Percentiles rank a stretch among this genome's conserved stretches.
phyloP scores from a whole-genome alignment of 2,113 vertebrate species.

The Trinectes maculatus region DNA sequence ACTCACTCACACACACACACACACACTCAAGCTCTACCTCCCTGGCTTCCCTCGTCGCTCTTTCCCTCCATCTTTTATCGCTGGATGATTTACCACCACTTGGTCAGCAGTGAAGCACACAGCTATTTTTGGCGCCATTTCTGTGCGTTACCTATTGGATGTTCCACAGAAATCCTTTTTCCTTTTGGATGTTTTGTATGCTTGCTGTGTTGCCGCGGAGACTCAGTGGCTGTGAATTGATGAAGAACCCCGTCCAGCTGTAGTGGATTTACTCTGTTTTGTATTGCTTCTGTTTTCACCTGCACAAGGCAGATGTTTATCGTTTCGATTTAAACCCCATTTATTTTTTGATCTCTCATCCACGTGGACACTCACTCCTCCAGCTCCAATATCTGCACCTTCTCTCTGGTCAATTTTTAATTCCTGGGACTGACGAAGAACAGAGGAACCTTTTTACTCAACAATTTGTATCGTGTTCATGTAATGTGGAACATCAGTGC shows the following conservation, averaged over 20 bases:
- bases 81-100: slow-evolving; percentile 25
- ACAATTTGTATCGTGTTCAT: too few relatives aligned
- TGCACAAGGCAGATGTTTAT: neutral
- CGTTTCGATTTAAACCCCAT: slow-evolving; percentile 9
- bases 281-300: slow-evolving; percentile 42
- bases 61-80: slow-evolving; percentile 5
- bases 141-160: slow-evolving; percentile 13
- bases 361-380: neutral
- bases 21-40: neutral
- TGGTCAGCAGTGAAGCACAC: slow-evolving; percentile 1
- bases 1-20: neutral
- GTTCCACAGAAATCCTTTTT: neutral
- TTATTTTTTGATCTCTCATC: slow-evolving; percentile 22
- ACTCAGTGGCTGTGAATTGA: neutral
- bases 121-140: slow-evolving; percentile 67
- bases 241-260: neutral
- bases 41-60: neutral
- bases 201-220: slow-evolving; percentile 58
- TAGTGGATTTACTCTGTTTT: neutral
- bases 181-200: slow-evolving; percentile 31
- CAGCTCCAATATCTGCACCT: neutral
- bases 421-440: neutral
- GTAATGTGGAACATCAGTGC: neutral
- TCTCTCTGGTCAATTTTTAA: neutral
- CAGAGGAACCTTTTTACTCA: neutral